phyloP scores from a whole-genome alignment of 2,797 vertebrate species.

The Paguma larvata region DNA sequence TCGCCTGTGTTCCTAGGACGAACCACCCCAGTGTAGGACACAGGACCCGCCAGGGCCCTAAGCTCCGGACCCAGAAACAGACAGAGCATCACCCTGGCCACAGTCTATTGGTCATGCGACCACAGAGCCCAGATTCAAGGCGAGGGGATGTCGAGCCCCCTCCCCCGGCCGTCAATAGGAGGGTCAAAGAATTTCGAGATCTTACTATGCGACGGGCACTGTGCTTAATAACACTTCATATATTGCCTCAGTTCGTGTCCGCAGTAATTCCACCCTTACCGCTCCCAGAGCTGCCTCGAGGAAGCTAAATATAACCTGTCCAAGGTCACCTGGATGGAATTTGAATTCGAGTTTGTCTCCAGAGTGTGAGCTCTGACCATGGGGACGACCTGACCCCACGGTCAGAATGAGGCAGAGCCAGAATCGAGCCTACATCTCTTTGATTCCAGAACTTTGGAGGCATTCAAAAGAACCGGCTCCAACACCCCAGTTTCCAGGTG shows the following conservation, averaged over 20 bases:
- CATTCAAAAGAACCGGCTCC: background rate
- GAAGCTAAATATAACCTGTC: background rate
- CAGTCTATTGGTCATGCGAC: background rate
- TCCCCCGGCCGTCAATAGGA: accelerated
- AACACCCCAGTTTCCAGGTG: background rate
- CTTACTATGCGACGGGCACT: background rate
- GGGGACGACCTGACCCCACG: background rate
- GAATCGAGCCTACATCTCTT: background rate
- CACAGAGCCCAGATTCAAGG: background rate
- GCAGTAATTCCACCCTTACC: accelerated
- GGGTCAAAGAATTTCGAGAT: background rate
- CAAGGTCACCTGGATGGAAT: background rate
- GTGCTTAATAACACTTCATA: no score
- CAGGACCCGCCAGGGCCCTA: background rate
- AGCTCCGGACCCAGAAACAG: background rate
- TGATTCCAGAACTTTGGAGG: background rate
- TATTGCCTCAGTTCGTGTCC: background rate
- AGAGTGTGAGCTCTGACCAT: accelerated
- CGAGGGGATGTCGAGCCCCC: background rate
- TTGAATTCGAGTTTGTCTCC: background rate
- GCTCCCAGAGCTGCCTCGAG: background rate
- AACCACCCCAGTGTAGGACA: background rate
- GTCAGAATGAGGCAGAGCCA: background rate
- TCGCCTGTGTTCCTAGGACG: background rate
- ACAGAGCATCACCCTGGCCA: background rate